Evolutionary conservation across 2,797 vertebrate genomes (phyloP), one percentile per base, ranked within the genome.

Genomic region (Catostomus latipinnis): DNA sequence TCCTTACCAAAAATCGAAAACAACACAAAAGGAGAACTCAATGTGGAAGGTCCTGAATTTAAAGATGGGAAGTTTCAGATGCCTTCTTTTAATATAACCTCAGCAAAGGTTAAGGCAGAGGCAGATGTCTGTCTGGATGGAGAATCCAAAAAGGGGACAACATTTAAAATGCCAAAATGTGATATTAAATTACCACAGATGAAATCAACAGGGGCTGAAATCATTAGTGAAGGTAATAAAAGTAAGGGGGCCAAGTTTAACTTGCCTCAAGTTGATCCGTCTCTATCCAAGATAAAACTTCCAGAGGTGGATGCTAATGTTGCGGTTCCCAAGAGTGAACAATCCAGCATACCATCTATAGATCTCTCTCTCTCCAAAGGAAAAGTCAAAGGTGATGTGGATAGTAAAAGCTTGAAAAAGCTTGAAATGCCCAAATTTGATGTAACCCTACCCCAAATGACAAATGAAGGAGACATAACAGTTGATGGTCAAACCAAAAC

Each of bases 171-270:
- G 62, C 84, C 85, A 1, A 58, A 66, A 73, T n/a, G 85, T 14
- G 84, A 88, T 1, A 74, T 91, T 76, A 84, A 88, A 16, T 53
- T 76, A 45, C 90, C 88, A 58, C 88, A 89, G 63, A 62, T 86
- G 14, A 90, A 90, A 69, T 65, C 70, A 18, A 62, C 81, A 8
- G 79, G 86, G 4, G 82, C 67, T 54, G 86, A 87, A 53, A 53
- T 86, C n/a, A 80, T 75, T 48, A 12, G 52, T 49, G 74, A 4
- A 71, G 58, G 9, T 13, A 43, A 53, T 16, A 13, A 85, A 0
- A 69, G 82, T 0, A 79, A 90, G 62, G 83, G 83, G 52, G 90
- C 90, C 0, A 93, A 93, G 6, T 88, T 92, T 45, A 82, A 88
- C 76, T 77, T 90, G 57, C 91, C 88, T 22, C 86, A 83, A 69